Evolutionary conservation across 2,113 vertebrate genomes (phyloP), one percentile per base, ranked within the genome.

Genomic region (Pluvianellus socialis): DNA sequence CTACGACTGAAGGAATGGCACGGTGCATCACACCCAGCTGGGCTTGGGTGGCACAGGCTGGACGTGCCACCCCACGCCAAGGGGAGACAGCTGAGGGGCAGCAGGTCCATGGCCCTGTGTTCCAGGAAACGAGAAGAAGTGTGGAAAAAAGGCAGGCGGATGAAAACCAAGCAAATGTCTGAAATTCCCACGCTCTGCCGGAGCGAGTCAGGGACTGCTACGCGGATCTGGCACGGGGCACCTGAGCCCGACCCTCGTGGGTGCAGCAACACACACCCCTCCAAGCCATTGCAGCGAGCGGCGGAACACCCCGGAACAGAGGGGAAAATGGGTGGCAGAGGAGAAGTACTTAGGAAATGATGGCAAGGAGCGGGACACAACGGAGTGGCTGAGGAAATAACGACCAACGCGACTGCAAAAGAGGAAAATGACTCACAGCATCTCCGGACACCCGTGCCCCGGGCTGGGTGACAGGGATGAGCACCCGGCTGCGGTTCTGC

Each of bases 331-430:
- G 47, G 20, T 12, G n/a, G 19, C 63, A 84, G 32, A 42, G 20
- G 20, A 35, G 12, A 40, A 56, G 27, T n/a, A 70, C n/a, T 82
- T 59, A 45, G 0, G 4, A 86, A 92, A 61, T 2, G 12, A 80
- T 5, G 8, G 28, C 18, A 65, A 70, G 17, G 24, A 89, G n/a
- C 0, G 0, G 50, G 19, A 79, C 4, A 6, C n/a, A 27, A n/a
- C 2, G 19, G 42, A 24, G 33, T 0, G 19, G 26, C 17, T 58
- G 55, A 66, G 27, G 42, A 96, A 88, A 61, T 23, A 55, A 62
- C 7, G 12, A 65, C 0, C 1, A 71, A 86, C 1, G 23, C 17
- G 65, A 79, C 42, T 30, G 17, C 84, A 45, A 75, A 53, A n/a
- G 66, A 45, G 9, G n/a, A 28, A 79, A 93, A 32, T 0, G 4